These are phyloP conservation scores for Bufo bufo DNA, from an alignment of 2,113 vertebrate species.

Conservation along the genomic window DNA sequence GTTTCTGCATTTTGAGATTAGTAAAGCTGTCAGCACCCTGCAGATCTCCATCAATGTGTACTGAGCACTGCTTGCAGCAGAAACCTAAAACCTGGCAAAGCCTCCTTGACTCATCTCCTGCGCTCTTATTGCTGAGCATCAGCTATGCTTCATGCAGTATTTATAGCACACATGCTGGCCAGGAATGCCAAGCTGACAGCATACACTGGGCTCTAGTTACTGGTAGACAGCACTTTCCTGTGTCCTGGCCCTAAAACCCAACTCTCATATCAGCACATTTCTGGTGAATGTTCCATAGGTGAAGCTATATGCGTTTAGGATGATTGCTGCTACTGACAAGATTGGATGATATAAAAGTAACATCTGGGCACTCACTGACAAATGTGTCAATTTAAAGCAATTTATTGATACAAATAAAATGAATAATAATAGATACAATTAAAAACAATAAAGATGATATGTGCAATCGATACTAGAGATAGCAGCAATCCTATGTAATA, in stretches of 20 bases:
- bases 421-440: too few relatives aligned
- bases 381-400: too few relatives aligned
- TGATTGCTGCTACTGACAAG: too few relatives aligned
- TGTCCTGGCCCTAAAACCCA: constrained; percentile 9
- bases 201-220: constrained; percentile 46
- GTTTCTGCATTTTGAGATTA: constrained; percentile 32
- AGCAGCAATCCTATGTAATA: too few relatives aligned
- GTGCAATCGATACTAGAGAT: too few relatives aligned
- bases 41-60: constrained; percentile 47
- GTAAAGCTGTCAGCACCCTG: constrained; percentile 30
- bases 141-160: constrained; percentile 37
- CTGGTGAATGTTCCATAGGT: constrained; percentile 9
- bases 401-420: too few relatives aligned
- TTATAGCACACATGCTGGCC: constrained; percentile 36
- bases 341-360: too few relatives aligned
- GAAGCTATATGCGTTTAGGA: background rate
- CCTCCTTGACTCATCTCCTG: background rate
- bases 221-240: constrained; percentile 40
- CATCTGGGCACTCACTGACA: too few relatives aligned
- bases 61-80: constrained; percentile 3
- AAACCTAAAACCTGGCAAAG: constrained; percentile 32
- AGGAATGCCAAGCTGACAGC: constrained; percentile 42
- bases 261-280: constrained; percentile 47
- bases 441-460: too few relatives aligned
- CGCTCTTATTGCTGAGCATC: constrained; percentile 8